Evolutionary conservation across 2,888 invertebrate species (phyloP), one percentile per base, ranked within the genome.

Genomic region (Synanthedon andrenaeformis): DNA sequence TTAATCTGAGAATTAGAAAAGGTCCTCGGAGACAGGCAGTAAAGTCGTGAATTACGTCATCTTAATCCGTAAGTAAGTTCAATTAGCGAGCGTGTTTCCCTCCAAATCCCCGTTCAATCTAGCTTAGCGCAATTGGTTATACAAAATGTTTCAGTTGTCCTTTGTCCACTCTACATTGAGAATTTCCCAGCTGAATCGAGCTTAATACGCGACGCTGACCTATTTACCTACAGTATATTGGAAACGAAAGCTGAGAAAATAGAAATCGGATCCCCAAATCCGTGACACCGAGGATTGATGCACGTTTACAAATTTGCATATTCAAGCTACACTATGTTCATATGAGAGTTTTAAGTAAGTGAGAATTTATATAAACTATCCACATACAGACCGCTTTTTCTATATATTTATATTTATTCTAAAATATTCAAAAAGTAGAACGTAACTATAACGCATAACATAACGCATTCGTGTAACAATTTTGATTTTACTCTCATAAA

Each of bases 261-360:
- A 68, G 67, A 72, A 76, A 71, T 64, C 52, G 65, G 65, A 72
- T 72, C 65, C 68, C 67, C 66, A 75, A 72, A 70, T 68, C 66
- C 63, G 62, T 54, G 56, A 12, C 13, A 3, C 3, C 45, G 8
- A 23, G 5, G 13, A n/a, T n/a, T 42, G 28, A 28, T 35, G 28
- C 13, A n/a, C 13, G 45, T 45, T 13, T n/a, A 13, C 45, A 13
- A 45, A 13, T 45, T 45, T 13, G 28, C 28, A 35, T 35, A 35
- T 23, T 23, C 23, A 35, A 6, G 8, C 28, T 8, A 35, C 28
- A 35, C 28, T 35, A 35, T 35, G 6, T 35, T 35, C 28, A 8
- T 3, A 35, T 35, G 8, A 35, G 28, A 35, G 28, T 35, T 35
- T 8, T 35, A 35, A 35, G 3, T 35, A 35, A 35, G 8, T 8